phyloP scores from a whole-genome alignment of 2,888 invertebrate genomes.

The Antitype chi region DNA sequence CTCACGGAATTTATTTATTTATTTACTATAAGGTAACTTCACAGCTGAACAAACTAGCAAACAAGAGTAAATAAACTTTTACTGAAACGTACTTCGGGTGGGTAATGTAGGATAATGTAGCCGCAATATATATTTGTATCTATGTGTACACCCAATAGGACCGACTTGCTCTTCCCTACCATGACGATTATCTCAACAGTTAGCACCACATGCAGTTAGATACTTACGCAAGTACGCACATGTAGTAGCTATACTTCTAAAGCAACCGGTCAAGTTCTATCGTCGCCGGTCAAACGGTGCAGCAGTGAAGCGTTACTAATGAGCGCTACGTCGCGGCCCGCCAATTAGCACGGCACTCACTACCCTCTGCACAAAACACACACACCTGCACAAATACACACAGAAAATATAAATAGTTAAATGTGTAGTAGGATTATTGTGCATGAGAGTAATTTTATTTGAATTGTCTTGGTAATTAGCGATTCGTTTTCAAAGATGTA shows the following conservation, averaged over 20 bases:
- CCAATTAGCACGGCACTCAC: constrained; percentile 17
- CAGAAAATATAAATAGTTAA: no score
- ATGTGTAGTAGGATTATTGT: not conserved
- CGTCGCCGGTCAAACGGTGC: not conserved
- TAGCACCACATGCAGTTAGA: not conserved
- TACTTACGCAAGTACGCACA: not conserved
- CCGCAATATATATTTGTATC: not conserved
- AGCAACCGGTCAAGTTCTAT: not conserved
- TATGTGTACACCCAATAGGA: not conserved
- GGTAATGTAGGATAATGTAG: not conserved
- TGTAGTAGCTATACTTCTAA: not conserved
- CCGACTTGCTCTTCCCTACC: not conserved
- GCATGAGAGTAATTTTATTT: not conserved
- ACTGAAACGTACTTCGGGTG: not conserved
- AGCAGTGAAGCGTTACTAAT: constrained; percentile 13
- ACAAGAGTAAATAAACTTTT: not conserved
- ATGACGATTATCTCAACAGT: not conserved
- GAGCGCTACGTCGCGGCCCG: not conserved
- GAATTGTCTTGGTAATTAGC: not conserved
- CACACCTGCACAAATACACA: not conserved
- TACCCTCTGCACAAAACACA: not conserved
- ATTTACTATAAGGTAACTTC: no score
- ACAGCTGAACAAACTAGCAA: no score
- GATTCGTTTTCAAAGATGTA: not conserved
- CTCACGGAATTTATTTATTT: no score